phyloP scores from a whole-genome alignment of 2,797 vertebrate genomes.

The Cuculus canorus region DNA sequence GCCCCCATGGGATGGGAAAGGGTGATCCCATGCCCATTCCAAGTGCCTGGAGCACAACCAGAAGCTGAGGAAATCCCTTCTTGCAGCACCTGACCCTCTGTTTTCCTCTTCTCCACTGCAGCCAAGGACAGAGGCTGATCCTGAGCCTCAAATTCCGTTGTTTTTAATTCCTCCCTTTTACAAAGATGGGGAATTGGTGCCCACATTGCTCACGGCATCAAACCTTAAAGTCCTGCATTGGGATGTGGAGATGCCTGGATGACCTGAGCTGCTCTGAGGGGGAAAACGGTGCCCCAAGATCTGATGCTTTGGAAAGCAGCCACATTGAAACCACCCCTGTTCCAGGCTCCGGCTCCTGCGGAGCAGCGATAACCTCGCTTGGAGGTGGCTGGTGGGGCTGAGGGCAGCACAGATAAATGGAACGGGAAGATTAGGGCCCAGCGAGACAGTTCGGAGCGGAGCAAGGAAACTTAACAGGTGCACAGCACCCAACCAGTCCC shows the following conservation, averaged over 20 bases:
- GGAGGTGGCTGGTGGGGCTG: not conserved
- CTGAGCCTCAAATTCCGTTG: accelerated
- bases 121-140: accelerated
- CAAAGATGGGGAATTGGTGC: too few relatives aligned
- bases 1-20: not conserved
- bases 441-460: not conserved
- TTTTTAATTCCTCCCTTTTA: not conserved
- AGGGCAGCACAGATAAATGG: not conserved
- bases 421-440: not conserved
- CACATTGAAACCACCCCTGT: accelerated
- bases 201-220: accelerated
- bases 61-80: not conserved
- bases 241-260: accelerated
- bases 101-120: accelerated
- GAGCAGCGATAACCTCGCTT: not conserved
- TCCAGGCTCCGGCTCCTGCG: accelerated
- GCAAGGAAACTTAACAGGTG: not conserved
- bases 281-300: not conserved
- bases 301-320: accelerated
- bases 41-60: too few relatives aligned
- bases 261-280: accelerated
- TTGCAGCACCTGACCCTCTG: not conserved
- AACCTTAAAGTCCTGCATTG: accelerated
- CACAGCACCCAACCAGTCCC: constrained; percentile 11
- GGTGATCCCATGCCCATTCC: not conserved